These are phyloP conservation scores for Lydus trimaculatus DNA, from an alignment of 2,888 invertebrate species.

Conservation along the genomic window DNA sequence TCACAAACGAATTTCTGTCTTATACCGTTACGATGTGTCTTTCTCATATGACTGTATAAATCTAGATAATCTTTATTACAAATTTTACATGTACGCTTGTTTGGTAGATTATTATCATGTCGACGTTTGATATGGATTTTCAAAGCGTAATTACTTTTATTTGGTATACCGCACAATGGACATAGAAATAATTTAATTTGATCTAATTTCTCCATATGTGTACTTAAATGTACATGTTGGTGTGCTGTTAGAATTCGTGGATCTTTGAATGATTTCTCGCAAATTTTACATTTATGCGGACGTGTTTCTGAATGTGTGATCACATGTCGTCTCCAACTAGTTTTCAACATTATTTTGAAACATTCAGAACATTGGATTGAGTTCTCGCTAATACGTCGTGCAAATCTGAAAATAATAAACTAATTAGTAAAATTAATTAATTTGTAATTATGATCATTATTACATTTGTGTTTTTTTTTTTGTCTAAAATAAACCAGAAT, in stretches of 20 bases:
- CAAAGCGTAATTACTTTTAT: constrained; percentile 43
- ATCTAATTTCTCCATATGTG: constrained; percentile 7
- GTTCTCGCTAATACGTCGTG: neutral
- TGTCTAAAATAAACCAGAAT: neutral
- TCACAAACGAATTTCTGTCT: constrained; percentile 39
- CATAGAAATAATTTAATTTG: constrained; percentile 35
- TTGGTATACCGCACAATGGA: constrained; percentile 46
- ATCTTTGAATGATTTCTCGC: constrained; percentile 16
- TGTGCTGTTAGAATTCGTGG: neutral
- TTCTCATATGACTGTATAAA: constrained; percentile 3
- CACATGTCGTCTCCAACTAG: constrained; percentile 58
- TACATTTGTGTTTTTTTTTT: neutral
- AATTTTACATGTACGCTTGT: constrained; percentile 30
- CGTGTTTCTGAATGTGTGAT: constrained; percentile 49
- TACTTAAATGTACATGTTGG: constrained; percentile 1
- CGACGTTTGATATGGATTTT: constrained; percentile 45
- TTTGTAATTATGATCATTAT: neutral
- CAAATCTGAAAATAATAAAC: neutral
- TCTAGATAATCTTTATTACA: constrained; percentile 49
- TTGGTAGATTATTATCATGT: constrained; percentile 47
- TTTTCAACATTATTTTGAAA: neutral
- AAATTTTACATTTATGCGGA: constrained; percentile 44
- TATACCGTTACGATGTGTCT: neutral
- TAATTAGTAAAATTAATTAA: neutral
- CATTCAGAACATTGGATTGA: neutral